Percentiles rank a stretch among this genome's conserved stretches.
Evolutionary conservation across 2,888 invertebrate genomes (phyloP).

Genomic region (Volucella zonaria): DNA sequence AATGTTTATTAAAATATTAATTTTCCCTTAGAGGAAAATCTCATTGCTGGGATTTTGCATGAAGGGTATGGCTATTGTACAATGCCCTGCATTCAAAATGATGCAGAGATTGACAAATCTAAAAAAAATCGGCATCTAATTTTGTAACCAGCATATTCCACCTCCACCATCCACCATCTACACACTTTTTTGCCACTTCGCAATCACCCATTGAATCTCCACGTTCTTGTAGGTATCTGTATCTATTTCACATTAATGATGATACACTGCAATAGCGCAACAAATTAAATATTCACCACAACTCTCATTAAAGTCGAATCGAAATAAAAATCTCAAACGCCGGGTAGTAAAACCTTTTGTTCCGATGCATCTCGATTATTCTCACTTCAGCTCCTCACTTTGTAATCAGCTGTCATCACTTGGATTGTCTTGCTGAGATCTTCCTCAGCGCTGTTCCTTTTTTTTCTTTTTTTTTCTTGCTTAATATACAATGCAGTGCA

Average conservation of each 20-base stretch:
- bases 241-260: neutral
- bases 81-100: no score
- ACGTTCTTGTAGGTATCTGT: neutral
- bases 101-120: no score
- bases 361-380: constrained; percentile 65
- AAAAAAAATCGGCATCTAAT: no score
- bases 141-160: no score
- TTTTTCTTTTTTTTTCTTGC: constrained; percentile 11
- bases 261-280: neutral
- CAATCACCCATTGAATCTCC: no score
- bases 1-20: no score
- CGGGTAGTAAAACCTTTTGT: constrained; percentile 61
- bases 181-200: no score
- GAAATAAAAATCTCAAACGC: constrained; percentile 49
- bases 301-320: constrained; percentile 63
- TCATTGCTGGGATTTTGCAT: no score
- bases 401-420: constrained; percentile 71
- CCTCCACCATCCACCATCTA: no score
- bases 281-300: constrained; percentile 57
- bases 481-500: neutral
- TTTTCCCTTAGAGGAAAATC: no score
- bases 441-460: constrained; percentile 28
- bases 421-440: constrained; percentile 47
- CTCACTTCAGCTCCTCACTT: constrained; percentile 62
- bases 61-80: no score